Evolutionary conservation across 2,113 vertebrate species (phyloP).

Genomic region (Hypocryptadius cinnamomeus): DNA sequence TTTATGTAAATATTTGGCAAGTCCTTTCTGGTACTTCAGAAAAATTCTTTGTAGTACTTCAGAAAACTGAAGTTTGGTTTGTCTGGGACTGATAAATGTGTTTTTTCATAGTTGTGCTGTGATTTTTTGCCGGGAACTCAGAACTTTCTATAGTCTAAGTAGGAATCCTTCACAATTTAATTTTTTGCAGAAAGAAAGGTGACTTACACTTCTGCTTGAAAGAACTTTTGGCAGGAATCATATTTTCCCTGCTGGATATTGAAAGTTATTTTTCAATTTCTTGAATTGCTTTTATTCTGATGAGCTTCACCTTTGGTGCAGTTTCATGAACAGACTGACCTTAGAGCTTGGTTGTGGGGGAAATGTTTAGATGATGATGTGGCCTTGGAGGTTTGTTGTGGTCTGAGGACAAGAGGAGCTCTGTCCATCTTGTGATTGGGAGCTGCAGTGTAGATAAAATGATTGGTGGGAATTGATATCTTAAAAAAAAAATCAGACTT

Average conservation of each 20-base stretch:
- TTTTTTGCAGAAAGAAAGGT: not conserved
- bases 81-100: not conserved
- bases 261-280: not conserved
- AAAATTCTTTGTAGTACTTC: not conserved
- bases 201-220: not conserved
- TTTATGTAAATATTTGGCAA: not conserved
- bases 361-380: not conserved
- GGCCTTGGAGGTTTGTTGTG: not conserved
- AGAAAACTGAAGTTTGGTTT: not conserved
- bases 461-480: not conserved
- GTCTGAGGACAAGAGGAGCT: not conserved
- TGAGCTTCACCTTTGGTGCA: not conserved
- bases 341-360: not conserved
- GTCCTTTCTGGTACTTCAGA: not conserved
- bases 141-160: not conserved
- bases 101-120: not conserved
- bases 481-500: not conserved
- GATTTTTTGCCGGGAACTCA: not conserved
- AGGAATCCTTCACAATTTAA: not conserved
- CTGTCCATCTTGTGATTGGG: not conserved
- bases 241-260: not conserved
- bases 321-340: not conserved
- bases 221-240: not conserved
- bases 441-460: not conserved
- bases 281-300: not conserved